These are phyloP conservation scores for Protonibea diacanthus DNA, from an alignment of 2,797 vertebrate species.

Conservation along the genomic window DNA sequence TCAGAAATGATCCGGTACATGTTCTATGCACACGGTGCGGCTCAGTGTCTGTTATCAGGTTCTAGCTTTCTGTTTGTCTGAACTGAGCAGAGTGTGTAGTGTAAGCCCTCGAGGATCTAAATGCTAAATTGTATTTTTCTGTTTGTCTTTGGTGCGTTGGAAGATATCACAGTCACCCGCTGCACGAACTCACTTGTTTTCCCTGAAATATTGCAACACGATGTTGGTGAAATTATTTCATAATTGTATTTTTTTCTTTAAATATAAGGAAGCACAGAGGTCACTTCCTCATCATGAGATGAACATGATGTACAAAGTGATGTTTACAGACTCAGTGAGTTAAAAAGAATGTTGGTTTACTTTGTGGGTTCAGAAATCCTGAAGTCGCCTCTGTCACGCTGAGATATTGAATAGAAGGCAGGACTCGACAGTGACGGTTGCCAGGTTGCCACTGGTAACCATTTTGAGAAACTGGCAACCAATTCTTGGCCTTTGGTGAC, in stretches of 20 bases:
- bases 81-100: conserved; percentile 19
- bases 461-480: too few relatives aligned
- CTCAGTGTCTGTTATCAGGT: not conserved
- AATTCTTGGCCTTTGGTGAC: too few relatives aligned
- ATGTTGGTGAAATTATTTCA: conserved; percentile 51
- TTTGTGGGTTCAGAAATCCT: conserved; percentile 3
- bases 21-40: not conserved
- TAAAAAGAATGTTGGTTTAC: not conserved
- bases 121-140: conserved; percentile 23
- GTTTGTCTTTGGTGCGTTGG: conserved; percentile 48
- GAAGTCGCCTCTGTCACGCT: conserved; percentile 1
- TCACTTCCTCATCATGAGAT: conserved; percentile 58
- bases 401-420: conserved; percentile 5
- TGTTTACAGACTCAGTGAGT: not conserved
- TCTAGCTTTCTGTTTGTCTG: conserved; percentile 19
- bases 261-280: conserved; percentile 50
- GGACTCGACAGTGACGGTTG: too few relatives aligned
- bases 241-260: conserved; percentile 26
- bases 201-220: conserved; percentile 55
- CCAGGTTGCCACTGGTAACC: too few relatives aligned
- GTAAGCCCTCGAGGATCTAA: conserved; percentile 18
- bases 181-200: conserved; percentile 16
- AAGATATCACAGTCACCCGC: conserved; percentile 1
- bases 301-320: not conserved
- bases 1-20: not conserved